These are phyloP conservation scores for Xenopus borealis DNA, from an alignment of 2,113 vertebrate species.

Conservation along the genomic window DNA sequence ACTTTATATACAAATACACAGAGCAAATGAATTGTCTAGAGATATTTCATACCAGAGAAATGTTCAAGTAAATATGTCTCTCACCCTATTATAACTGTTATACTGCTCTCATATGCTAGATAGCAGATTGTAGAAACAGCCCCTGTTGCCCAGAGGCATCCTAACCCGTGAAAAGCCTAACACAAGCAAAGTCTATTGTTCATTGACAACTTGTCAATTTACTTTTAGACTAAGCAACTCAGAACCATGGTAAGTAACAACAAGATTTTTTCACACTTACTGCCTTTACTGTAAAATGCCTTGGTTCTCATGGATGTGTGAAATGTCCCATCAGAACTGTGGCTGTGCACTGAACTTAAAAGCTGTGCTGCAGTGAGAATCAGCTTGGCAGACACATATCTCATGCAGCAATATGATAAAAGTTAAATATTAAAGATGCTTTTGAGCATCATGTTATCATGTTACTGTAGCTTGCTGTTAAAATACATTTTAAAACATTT, in stretches of 20 bases:
- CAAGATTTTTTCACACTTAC: conserved; percentile 77
- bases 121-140: conserved; percentile 69
- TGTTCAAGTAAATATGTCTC: conserved; percentile 68
- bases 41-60: conserved; percentile 56
- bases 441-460: conserved; percentile 69
- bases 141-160: conserved; percentile 79
- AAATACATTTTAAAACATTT: not conserved
- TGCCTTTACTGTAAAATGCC: conserved; percentile 74
- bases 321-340: conserved; percentile 75
- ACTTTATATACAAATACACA: conserved; percentile 34
- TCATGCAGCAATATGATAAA: conserved; percentile 65
- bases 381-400: conserved; percentile 56
- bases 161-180: conserved; percentile 86
- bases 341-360: conserved; percentile 77
- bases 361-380: conserved; percentile 63
- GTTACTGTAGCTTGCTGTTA: conserved; percentile 23
- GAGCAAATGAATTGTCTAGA: conserved; percentile 61
- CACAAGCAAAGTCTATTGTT: conserved; percentile 78
- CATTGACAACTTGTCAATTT: conserved; percentile 85
- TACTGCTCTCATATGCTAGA: conserved; percentile 73
- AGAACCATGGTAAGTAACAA: conserved; percentile 81
- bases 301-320: conserved; percentile 73
- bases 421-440: conserved; percentile 72
- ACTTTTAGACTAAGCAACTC: conserved; percentile 80
- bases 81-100: conserved; percentile 72